These are phyloP conservation scores for Bombyx huttoni DNA, from an alignment of 2,888 invertebrate genomes.

Conservation along the genomic window DNA sequence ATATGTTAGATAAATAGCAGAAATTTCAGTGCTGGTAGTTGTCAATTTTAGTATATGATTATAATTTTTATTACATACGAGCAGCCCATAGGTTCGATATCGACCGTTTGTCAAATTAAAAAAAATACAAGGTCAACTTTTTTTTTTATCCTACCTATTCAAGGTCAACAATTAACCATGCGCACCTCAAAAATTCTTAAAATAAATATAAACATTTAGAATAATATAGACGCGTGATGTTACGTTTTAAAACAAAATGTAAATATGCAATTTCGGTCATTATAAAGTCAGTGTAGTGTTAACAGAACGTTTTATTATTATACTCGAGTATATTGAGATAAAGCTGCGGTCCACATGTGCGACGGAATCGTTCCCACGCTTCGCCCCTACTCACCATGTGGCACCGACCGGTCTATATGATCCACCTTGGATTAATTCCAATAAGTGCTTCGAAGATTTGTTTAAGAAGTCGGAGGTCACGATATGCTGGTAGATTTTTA, in stretches of 20 bases:
- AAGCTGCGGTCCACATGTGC: slow-evolving; percentile 68
- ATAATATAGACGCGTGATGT: background rate
- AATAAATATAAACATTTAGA: background rate
- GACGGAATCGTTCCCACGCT: slow-evolving; percentile 50
- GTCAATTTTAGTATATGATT: no score
- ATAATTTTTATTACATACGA: no score
- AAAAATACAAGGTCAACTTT: no score
- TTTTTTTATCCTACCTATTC: no score
- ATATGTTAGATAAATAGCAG: no score
- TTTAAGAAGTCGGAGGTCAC: slow-evolving; percentile 21
- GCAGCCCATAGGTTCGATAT: no score
- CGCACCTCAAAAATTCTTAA: no score
- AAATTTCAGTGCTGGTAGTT: no score
- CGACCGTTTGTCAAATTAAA: no score
- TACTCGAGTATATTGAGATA: slow-evolving; percentile 47
- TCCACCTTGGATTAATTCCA: slow-evolving; percentile 20
- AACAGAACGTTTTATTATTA: slow-evolving; percentile 59
- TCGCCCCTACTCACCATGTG: slow-evolving; percentile 46
- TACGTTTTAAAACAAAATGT: slow-evolving; percentile 28
- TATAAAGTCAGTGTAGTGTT: slow-evolving; percentile 39
- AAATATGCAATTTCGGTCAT: slow-evolving; percentile 39
- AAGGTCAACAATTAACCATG: no score
- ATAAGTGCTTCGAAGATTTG: slow-evolving; percentile 11
- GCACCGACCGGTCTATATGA: slow-evolving; percentile 35
- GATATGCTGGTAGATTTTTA: slow-evolving; percentile 33